Base-by-base conservation (phyloP, 2,113 vertebrate genomes). In the Nesogale talazaci region DNA sequence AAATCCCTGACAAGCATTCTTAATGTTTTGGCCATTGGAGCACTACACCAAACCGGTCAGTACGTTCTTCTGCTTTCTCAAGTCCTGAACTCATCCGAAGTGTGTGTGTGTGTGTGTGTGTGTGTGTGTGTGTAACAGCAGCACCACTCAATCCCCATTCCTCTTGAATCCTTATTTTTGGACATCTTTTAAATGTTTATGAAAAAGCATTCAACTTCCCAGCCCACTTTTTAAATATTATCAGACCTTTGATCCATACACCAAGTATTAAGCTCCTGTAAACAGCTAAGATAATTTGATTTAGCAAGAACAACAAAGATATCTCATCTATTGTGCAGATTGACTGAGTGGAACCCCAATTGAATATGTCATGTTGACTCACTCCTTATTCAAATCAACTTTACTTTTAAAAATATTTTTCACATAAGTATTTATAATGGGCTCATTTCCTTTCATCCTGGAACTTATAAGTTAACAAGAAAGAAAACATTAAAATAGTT, bases 401-500 rank as follows among this genome's bases (percentile, higher is more conserved):
- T 91, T 40, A 52, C 76, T 0, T n/a, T 86, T 38, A 89, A 91
- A 92, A 92, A 61, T 74, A 75, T 25, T 59, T 91, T 95, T 84
- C 74, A 82, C 22, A 59, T 14, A 87, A 17, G 9, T 52, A 11
- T 90, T 63, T 38, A 83, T 76, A 36, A 59, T 3, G 89, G 63
- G 27, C 25, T 46, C 52, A 52, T 15, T 7, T 87, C 67, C 6
- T 79, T 52, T 20, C 6, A 90, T 92, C 42, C 52, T 4, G 38
- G 36, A 87, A 83, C 20, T 87, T 75, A 4, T 29, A 42, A 9
- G 25, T 27, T 74, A 69, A 57, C 36, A 0, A 7, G 27, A 81
- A 83, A 80, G 70, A 83, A 79, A 88, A 81, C 23, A 88, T 79
- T 93, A n/a, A 61, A 89, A 83, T 22, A 56, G 75, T 78, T 81